Percentiles rank a stretch among this genome's conserved stretches.
phyloP scores from a whole-genome alignment of 2,888 invertebrate genomes.

The Ecliptopera silaceata region DNA sequence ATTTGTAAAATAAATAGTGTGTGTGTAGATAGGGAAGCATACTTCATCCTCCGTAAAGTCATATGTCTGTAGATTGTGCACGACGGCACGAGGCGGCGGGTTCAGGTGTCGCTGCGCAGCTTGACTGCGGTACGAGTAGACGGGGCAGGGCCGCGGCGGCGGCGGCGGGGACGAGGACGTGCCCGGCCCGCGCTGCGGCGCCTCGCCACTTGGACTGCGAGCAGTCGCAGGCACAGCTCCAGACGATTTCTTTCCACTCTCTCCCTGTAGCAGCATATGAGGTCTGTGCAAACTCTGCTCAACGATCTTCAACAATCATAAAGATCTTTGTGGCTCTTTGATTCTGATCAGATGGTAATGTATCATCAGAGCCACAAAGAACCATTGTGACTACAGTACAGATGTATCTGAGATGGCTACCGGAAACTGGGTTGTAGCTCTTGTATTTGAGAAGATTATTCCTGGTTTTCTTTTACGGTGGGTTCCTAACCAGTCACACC shows the following conservation, averaged over 20 bases:
- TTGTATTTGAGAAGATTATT: not conserved
- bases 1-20: not conserved
- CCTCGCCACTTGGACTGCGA: not conserved
- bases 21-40: not conserved
- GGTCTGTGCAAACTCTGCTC: not conserved
- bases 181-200: no score
- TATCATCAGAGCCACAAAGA: no score
- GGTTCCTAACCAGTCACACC: no score
- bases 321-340: not conserved
- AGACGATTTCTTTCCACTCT: not conserved
- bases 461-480: not conserved
- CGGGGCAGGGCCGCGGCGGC: not conserved
- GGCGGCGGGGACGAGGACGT: not conserved
- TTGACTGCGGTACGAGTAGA: constrained; percentile 8
- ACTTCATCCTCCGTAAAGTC: constrained; percentile 2
- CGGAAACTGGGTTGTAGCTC: no score
- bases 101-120: not conserved
- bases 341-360: no score
- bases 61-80: not conserved
- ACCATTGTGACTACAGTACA: no score
- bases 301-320: not conserved
- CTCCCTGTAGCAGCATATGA: not conserved
- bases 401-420: no score
- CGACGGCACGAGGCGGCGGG: not conserved
- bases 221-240: not conserved